These are phyloP conservation scores for Lycorma delicatula DNA, from an alignment of 1,140 invertebrate genomes.

Conservation along the genomic window DNA sequence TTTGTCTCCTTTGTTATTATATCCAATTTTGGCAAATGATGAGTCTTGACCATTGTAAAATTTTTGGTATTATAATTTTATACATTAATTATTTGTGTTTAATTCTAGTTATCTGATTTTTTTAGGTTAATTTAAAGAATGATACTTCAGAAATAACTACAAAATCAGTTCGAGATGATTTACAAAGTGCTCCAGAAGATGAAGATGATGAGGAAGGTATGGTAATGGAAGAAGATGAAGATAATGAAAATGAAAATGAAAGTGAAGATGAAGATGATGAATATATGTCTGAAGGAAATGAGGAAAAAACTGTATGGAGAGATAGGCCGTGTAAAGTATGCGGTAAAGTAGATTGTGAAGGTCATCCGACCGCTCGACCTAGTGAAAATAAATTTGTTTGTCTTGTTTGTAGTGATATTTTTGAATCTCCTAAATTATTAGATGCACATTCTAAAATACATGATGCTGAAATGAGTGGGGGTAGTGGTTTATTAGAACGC, in stretches of 20 bases:
- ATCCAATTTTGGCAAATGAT: too few relatives aligned
- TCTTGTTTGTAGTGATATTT: neutral
- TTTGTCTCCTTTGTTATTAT: too few relatives aligned
- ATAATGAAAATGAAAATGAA: neutral
- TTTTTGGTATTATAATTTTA: too few relatives aligned
- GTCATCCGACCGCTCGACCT: neutral
- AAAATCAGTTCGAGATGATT: neutral
- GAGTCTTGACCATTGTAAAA: too few relatives aligned
- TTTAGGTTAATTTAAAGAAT: too few relatives aligned
- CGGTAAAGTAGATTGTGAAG: neutral
- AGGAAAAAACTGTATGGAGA: neutral
- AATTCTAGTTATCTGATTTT: too few relatives aligned
- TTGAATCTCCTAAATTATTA: neutral
- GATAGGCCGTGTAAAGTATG: neutral
- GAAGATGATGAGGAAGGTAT: neutral
- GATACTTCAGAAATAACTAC: neutral
- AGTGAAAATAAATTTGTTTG: too few relatives aligned
- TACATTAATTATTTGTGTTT: too few relatives aligned
- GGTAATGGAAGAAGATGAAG: neutral
- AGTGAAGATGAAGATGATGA: neutral
- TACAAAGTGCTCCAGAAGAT: neutral
- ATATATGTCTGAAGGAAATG: neutral
- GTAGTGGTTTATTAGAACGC: too few relatives aligned
- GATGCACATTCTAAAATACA: neutral
- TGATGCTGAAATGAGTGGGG: neutral